phyloP scores from a whole-genome alignment of 2,113 vertebrate genomes.

The Anarhynchus alexandrinus region DNA sequence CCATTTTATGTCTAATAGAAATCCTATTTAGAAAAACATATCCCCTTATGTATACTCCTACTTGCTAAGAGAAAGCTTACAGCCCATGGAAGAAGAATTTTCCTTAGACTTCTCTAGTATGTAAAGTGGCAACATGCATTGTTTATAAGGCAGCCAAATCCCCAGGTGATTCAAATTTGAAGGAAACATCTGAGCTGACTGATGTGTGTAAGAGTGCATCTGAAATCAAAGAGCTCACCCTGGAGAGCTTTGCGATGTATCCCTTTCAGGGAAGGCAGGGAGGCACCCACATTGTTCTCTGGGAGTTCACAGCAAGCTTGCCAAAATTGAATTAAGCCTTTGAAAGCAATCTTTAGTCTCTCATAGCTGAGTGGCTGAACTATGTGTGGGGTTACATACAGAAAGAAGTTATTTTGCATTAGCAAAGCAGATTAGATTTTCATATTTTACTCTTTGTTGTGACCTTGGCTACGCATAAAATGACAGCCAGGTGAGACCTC shows the following conservation, averaged over 20 bases:
- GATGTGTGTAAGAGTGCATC: background rate
- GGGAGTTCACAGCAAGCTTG: background rate
- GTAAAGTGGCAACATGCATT: background rate
- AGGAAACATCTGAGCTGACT: background rate
- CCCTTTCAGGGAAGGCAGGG: background rate
- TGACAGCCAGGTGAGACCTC: constrained; percentile 7
- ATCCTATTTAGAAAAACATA: background rate
- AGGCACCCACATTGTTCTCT: background rate
- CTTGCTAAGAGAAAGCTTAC: background rate
- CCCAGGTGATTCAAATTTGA: background rate
- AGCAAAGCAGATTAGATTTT: constrained; percentile 45
- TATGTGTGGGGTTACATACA: background rate
- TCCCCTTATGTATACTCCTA: background rate
- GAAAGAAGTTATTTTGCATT: constrained; percentile 14
- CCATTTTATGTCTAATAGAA: background rate
- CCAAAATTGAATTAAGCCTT: constrained; percentile 54
- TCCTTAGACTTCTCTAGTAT: background rate
- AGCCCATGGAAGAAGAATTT: background rate
- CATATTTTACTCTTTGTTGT: constrained; percentile 30
- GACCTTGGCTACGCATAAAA: constrained; percentile 1
- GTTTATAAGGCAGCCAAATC: background rate
- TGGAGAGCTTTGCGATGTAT: background rate
- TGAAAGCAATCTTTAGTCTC: constrained; percentile 23
- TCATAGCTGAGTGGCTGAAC: constrained; percentile 28
- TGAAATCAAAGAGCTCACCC: constrained; percentile 22